Conservation (phyloP, 1,140 invertebrate genomes). For the Gonatopus flavifemur region DNA sequence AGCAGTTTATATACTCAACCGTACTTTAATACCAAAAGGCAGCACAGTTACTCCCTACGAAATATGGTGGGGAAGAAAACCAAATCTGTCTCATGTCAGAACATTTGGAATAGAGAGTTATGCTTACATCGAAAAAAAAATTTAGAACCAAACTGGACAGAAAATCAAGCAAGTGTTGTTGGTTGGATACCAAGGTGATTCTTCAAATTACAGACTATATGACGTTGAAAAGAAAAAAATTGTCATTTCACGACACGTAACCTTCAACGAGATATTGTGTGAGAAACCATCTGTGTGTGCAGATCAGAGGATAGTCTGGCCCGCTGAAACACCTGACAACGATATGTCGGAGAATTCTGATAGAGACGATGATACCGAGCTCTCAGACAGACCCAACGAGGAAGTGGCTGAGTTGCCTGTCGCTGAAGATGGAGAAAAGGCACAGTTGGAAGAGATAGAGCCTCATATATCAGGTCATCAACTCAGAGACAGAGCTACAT, state of each 20-base stretch:
- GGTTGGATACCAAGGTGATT: constrained; percentile 22
- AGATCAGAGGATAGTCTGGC: no score
- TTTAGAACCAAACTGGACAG: constrained; percentile 35
- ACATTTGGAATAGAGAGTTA: constrained; percentile 44
- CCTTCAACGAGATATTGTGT: constrained; percentile 15
- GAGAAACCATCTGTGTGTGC: no score
- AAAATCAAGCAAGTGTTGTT: constrained; percentile 23
- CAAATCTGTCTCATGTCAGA: constrained; percentile 32
- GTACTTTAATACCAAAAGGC: constrained; percentile 7
- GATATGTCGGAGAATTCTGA: no score
- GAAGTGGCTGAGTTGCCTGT: no score
- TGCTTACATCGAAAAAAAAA: constrained; percentile 39
- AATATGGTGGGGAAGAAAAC: constrained; percentile 18
- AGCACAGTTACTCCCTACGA: constrained; percentile 26
- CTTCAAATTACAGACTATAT: constrained; percentile 10
- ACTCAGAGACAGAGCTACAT: no score
- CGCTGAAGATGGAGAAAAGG: no score
- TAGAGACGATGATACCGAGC: no score
- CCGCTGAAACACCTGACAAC: no score
- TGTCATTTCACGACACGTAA: constrained; percentile 7
- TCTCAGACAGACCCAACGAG: no score
- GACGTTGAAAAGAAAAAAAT: constrained; percentile 12
- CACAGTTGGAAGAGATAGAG: no score
- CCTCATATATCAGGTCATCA: no score
- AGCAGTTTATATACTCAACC: constrained; percentile 32